A percentile compares a stretch with the other conserved stretches of the same genome.
phyloP scores from a whole-genome alignment of 2,113 vertebrate genomes.

The Tympanuchus pallidicinctus region DNA sequence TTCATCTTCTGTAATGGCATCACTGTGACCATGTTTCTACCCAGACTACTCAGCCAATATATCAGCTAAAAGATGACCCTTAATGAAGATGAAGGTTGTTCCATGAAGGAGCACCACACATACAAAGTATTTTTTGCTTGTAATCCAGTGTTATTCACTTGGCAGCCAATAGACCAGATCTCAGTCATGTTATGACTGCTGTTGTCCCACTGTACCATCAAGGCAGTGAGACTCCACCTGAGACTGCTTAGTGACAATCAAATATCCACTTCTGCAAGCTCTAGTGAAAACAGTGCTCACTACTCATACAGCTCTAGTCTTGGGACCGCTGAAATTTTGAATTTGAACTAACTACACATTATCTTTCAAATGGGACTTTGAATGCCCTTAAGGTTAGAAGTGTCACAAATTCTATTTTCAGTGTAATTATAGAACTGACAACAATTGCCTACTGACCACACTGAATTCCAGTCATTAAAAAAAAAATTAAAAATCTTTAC shows the following conservation, averaged over 20 bases:
- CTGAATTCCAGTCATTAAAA: not conserved
- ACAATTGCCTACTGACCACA: not conserved
- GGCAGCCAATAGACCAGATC: not conserved
- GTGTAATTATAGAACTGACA: not conserved
- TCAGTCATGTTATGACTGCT: accelerated
- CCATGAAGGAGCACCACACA: not conserved
- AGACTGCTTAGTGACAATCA: not conserved
- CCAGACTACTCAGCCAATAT: not conserved
- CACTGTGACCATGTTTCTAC: not conserved
- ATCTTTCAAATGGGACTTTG: not conserved
- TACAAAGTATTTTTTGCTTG: not conserved
- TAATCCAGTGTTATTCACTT: not conserved
- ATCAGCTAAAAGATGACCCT: not conserved
- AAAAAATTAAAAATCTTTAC: not conserved
- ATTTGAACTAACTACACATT: not conserved
- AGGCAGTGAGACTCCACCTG: not conserved
- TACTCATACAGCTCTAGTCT: accelerated
- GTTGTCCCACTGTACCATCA: not conserved
- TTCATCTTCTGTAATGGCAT: not conserved
- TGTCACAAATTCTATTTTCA: not conserved
- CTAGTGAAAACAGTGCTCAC: no score
- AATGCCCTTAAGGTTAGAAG: not conserved
- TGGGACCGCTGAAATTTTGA: not conserved
- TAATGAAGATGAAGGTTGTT: not conserved
- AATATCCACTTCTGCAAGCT: not conserved